phyloP scores from a whole-genome alignment of 2,113 vertebrate genomes.

The Martes martes region DNA sequence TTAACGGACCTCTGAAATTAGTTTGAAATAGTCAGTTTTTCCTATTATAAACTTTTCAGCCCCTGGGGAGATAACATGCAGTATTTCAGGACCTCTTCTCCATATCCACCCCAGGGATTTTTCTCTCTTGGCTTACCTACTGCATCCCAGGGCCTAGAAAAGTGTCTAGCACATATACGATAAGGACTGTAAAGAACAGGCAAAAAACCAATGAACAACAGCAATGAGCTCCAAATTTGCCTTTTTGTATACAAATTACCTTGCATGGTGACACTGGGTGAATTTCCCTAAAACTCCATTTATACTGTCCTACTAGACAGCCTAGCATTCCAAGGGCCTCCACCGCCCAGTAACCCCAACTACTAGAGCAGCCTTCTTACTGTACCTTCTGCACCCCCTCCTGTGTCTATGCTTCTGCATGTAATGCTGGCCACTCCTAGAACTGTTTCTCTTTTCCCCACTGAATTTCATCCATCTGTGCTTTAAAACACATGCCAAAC shows the following conservation, averaged over 20 bases:
- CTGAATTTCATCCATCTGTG: background rate
- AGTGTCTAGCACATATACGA: too few relatives aligned
- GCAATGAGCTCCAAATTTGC: background rate
- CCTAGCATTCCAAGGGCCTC: background rate
- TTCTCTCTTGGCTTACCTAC: background rate
- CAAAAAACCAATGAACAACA: background rate
- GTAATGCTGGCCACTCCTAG: background rate
- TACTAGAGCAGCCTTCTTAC: fast-evolving
- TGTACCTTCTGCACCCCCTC: too few relatives aligned
- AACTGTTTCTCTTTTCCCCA: background rate
- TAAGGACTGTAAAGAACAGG: background rate
- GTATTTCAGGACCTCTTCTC: background rate
- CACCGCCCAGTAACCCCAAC: background rate
- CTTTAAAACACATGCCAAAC: background rate
- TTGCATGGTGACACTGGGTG: background rate
- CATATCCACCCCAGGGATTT: background rate
- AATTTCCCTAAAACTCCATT: background rate
- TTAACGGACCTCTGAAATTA: background rate
- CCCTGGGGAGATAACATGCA: background rate
- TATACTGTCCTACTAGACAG: too few relatives aligned
- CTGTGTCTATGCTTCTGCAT: background rate
- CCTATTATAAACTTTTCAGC: background rate
- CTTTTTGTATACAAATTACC: background rate
- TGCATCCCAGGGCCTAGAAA: background rate
- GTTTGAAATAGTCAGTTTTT: background rate